Percentiles rank a stretch among this genome's conserved stretches.
phyloP scores from a whole-genome alignment of 2,797 vertebrate species.

The Clamator glandarius region DNA sequence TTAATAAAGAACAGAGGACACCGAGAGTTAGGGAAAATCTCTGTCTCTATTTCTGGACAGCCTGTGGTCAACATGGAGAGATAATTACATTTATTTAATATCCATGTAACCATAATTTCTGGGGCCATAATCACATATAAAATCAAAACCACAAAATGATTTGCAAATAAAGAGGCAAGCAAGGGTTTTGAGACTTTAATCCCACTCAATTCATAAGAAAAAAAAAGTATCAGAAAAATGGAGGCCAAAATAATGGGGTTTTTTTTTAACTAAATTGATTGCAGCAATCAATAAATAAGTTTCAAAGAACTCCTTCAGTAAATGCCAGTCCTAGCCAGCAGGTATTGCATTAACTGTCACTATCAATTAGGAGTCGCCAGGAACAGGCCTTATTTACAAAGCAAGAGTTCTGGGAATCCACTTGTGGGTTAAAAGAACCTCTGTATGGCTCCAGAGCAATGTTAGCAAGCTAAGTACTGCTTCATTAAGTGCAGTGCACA shows the following conservation, averaged over 20 bases:
- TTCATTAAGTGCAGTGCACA: slow-evolving; percentile 20
- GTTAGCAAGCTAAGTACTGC: slow-evolving; percentile 29
- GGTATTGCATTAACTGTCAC: slow-evolving; percentile 66
- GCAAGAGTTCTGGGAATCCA: slow-evolving; percentile 60
- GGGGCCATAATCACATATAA: not conserved
- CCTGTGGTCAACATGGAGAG: not conserved
- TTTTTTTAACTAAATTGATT: slow-evolving; percentile 9
- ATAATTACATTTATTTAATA: not conserved
- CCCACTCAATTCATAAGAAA: not conserved
- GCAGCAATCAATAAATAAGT: slow-evolving; percentile 39
- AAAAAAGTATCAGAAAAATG: not conserved
- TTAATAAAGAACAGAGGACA: not conserved
- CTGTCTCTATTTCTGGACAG: not conserved
- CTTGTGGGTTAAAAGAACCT: slow-evolving; percentile 4
- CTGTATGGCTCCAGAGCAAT: not conserved
- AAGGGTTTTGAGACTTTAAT: not conserved
- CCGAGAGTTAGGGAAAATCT: not conserved
- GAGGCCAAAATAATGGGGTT: not conserved
- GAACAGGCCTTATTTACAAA: slow-evolving; percentile 65
- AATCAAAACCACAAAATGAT: not conserved
- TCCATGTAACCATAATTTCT: not conserved
- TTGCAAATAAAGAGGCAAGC: not conserved
- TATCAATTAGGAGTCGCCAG: slow-evolving; percentile 43
- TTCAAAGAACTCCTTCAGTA: slow-evolving; percentile 58
- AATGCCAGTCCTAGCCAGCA: slow-evolving; percentile 17